Evolutionary conservation across 2,888 invertebrate species (phyloP), one percentile per base, ranked within the genome.

Genomic region (Drosophila eohydei): DNA sequence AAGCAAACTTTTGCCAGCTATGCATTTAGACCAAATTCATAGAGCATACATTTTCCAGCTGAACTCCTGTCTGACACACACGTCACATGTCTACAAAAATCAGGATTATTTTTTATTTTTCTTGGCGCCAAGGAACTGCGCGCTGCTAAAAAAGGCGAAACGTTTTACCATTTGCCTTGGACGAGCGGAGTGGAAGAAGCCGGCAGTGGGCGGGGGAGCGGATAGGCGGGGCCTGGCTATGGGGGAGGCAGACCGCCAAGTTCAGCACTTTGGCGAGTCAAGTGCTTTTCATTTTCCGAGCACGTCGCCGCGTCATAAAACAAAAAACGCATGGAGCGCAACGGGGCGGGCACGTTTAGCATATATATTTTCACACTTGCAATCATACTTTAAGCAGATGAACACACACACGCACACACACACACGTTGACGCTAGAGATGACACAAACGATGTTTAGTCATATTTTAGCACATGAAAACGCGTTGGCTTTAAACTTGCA

Each of bases 321-420:
- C 90, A 85, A 85, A 85, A 85, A 85, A 80, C 90, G 90, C 90
- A 88, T 83, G 71, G 60, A 78, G 70, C 71, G 55, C 68, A 68
- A 71, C 70, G 79, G 71, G 66, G 66, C 70, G 80, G 73, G 80
- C 89, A 89, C 83, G 88, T 87, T 84, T 89, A 84, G 85, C 89
- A 84, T 83, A 84, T 88, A 84, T 84, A 89, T 89, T 89, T 87
- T 84, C 84, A 85, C 89, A 85, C 89, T 85, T 85, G 89, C 84
- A 85, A 89, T 88, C 84, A 85, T 89, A 85, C 84, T 89, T 84
- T 89, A 85, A 87, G 86, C 83, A 79, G 70, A 87, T 64, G 68
- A 75, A 79, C 44, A 63, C 60, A 57, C 70, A 66, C 59, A 66
- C 58, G 67, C 50, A 57, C 32, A 67, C 40, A 32, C 44, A 32